Conservation (phyloP, 2,797 vertebrate species). For the Sebastes oblongus region DNA sequence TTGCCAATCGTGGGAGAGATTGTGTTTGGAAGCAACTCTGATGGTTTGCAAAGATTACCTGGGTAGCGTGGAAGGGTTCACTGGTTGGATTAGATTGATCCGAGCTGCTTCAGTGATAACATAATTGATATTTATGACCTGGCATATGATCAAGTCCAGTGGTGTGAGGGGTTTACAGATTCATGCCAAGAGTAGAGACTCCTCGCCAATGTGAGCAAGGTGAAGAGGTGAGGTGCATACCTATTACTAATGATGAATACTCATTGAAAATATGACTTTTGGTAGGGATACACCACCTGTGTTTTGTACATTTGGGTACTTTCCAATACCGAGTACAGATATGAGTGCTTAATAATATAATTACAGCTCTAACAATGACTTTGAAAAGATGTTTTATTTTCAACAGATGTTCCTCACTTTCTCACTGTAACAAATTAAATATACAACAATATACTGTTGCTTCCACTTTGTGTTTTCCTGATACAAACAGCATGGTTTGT, state of each 20-base stretch:
- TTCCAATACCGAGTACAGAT: no score
- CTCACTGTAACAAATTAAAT: no score
- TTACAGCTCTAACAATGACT: no score
- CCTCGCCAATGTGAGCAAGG: background rate
- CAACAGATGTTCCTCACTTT: no score
- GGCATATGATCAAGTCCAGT: constrained; percentile 16
- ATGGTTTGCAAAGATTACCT: constrained; percentile 24
- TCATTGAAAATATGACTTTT: background rate
- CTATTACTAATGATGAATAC: background rate
- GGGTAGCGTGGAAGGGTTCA: background rate
- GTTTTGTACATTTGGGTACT: no score
- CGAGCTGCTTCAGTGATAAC: constrained; percentile 14
- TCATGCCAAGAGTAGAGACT: background rate
- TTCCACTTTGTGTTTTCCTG: no score
- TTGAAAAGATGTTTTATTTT: no score
- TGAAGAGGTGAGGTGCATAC: background rate
- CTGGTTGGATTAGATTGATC: constrained; percentile 16
- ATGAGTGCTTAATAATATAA: no score
- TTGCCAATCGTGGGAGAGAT: background rate
- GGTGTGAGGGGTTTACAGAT: constrained; percentile 14
- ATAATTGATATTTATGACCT: constrained; percentile 48
- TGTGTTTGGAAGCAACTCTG: background rate
- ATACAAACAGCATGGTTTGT: no score
- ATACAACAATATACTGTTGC: no score
- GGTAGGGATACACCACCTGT: no score